Percentiles rank a stretch among this genome's conserved stretches.
These are phyloP conservation scores for Nanger granti DNA, from an alignment of 2,113 vertebrate genomes.

Conservation along the genomic window DNA sequence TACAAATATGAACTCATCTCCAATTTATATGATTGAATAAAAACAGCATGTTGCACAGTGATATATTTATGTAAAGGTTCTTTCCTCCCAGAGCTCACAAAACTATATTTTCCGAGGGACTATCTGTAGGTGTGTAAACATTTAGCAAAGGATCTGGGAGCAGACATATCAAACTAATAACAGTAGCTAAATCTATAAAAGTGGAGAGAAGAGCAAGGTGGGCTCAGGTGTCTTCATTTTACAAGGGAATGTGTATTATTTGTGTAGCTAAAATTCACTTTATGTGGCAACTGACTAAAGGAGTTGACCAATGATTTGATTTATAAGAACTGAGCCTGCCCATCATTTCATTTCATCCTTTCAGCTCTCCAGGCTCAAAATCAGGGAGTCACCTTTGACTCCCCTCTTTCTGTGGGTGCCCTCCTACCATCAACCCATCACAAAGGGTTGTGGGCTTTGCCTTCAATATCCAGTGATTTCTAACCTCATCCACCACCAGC, in stretches of 20 bases:
- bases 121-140: background rate
- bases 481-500: background rate
- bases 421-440: background rate
- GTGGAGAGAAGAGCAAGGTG: background rate
- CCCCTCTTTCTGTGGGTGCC: background rate
- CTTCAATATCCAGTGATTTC: background rate
- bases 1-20: background rate
- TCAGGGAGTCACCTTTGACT: background rate
- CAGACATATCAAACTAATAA: background rate
- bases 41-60: background rate
- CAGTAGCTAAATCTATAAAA: background rate
- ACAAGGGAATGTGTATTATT: background rate
- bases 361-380: background rate
- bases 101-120: background rate
- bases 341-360: background rate
- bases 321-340: background rate
- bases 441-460: background rate
- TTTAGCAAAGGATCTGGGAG: background rate
- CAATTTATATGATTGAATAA: background rate
- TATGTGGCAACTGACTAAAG: background rate
- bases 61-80: background rate
- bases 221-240: background rate
- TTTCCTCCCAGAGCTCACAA: background rate
- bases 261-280: background rate
- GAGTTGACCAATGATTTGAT: background rate